Percentiles rank a stretch among this genome's conserved stretches.
phyloP scores from a whole-genome alignment of 2,888 invertebrate genomes.

The Apamea epomidion region DNA sequence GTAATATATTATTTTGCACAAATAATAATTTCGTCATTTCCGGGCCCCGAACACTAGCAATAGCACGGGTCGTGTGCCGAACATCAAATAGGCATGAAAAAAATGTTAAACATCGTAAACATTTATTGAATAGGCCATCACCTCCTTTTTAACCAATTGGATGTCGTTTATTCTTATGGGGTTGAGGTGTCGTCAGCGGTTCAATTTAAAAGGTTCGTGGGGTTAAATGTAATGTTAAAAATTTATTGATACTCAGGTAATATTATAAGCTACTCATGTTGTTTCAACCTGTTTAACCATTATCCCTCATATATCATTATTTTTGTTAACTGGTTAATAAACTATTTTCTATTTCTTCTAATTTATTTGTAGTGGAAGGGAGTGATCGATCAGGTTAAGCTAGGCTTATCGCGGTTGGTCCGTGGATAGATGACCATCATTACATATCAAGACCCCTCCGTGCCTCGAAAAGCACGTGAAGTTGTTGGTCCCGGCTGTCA shows the following conservation, averaged over 20 bases:
- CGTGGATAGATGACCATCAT: no score
- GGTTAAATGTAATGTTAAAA: constrained; percentile 45
- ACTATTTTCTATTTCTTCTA: neutral
- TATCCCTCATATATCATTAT: no score
- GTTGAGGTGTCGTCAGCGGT: constrained; percentile 41
- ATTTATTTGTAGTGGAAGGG: no score
- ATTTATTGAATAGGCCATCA: constrained; percentile 63
- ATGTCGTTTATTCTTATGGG: constrained; percentile 54
- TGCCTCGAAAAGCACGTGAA: no score
- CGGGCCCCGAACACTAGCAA: constrained; percentile 23
- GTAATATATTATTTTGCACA: constrained; percentile 14
- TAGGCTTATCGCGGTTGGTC: no score
- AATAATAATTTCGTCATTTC: constrained; percentile 39
- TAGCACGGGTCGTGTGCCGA: constrained; percentile 33
- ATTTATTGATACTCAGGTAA: constrained; percentile 5
- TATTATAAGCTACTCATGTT: neutral
- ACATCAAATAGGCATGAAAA: constrained; percentile 56
- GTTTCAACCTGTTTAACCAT: neutral
- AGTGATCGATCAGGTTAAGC: no score
- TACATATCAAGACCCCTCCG: no score
- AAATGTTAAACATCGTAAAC: constrained; percentile 63
- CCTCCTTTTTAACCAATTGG: constrained; percentile 57
- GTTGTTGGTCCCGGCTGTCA: no score
- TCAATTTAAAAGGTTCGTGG: constrained; percentile 47
- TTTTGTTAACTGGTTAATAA: neutral